Evolutionary conservation across 2,888 invertebrate genomes (phyloP).

Genomic region (Drosophila nr. perissopoda): DNA sequence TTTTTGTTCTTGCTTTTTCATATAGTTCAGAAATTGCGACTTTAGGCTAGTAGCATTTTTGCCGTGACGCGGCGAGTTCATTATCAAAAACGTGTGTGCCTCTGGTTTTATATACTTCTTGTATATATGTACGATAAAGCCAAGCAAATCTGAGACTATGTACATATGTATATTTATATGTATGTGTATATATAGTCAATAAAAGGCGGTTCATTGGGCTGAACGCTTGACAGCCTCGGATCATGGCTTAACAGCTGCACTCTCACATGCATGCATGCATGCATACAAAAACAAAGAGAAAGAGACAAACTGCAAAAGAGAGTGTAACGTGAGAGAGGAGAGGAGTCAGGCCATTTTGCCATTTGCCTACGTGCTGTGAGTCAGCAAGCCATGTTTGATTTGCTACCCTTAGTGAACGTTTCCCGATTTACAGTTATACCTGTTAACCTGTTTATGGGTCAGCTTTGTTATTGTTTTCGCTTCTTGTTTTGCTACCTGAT

Average conservation of each 20-base stretch:
- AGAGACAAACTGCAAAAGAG: constrained; percentile 29
- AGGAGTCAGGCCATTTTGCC: constrained; percentile 37
- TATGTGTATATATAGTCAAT: constrained; percentile 26
- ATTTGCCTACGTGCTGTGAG: constrained; percentile 74
- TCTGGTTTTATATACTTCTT: constrained; percentile 8
- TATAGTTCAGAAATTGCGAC: constrained; percentile 73
- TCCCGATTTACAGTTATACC: constrained; percentile 23
- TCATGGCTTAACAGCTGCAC: constrained; percentile 73
- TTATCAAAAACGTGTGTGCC: constrained; percentile 60
- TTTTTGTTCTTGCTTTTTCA: constrained; percentile 48
- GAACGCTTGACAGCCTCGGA: constrained; percentile 47
- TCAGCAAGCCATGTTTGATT: constrained; percentile 62
- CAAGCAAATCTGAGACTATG: constrained; percentile 41
- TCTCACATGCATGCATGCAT: constrained; percentile 33
- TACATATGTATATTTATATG: not conserved
- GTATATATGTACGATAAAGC: constrained; percentile 37
- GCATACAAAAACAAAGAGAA: constrained; percentile 21
- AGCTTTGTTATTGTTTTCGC: constrained; percentile 49
- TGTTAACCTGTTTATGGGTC: constrained; percentile 50
- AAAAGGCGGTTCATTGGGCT: constrained; percentile 73
- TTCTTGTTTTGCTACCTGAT: constrained; percentile 39
- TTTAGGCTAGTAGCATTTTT: constrained; percentile 62
- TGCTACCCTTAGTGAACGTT: constrained; percentile 59
- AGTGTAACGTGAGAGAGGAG: constrained; percentile 28
- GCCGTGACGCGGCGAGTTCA: constrained; percentile 48